These are phyloP conservation scores for Heliconius eleuchia DNA, from an alignment of 1,140 invertebrate species.

Conservation along the genomic window DNA sequence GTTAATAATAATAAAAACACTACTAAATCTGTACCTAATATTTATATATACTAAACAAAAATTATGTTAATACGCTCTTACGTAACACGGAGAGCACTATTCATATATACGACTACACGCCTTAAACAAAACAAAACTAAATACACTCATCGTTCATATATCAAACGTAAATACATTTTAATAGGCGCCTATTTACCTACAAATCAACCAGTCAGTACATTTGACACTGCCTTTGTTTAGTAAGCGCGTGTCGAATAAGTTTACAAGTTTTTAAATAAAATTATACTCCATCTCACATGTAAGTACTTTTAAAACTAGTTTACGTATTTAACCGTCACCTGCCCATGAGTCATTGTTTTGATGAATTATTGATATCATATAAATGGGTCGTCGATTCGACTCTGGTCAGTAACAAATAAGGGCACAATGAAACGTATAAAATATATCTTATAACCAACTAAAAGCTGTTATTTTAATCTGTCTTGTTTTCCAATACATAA, in stretches of 20 bases:
- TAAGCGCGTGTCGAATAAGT: constrained; percentile 2
- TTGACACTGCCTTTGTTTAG: background rate
- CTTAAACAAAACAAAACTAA: background rate
- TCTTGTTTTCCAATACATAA: background rate
- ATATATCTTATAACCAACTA: background rate
- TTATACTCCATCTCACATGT: background rate
- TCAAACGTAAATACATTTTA: background rate
- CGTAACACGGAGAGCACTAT: too few relatives aligned
- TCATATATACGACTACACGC: too few relatives aligned
- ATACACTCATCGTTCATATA: background rate
- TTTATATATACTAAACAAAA: too few relatives aligned
- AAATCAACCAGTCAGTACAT: background rate
- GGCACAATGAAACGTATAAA: background rate
- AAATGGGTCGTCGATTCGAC: background rate
- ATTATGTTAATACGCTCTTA: too few relatives aligned
- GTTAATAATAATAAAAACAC: too few relatives aligned
- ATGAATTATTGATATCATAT: constrained; percentile 7
- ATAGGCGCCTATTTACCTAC: background rate
- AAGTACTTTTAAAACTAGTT: background rate
- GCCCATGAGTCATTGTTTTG: background rate
- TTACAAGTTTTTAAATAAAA: constrained; percentile 13
- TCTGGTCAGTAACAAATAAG: background rate
- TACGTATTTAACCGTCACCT: constrained; percentile 1
- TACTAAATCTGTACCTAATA: too few relatives aligned
- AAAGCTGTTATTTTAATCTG: background rate